Percentiles rank a stretch among this genome's conserved stretches.
Evolutionary conservation across 2,113 vertebrate genomes (phyloP).

Genomic region (Festucalex cinctus): DNA sequence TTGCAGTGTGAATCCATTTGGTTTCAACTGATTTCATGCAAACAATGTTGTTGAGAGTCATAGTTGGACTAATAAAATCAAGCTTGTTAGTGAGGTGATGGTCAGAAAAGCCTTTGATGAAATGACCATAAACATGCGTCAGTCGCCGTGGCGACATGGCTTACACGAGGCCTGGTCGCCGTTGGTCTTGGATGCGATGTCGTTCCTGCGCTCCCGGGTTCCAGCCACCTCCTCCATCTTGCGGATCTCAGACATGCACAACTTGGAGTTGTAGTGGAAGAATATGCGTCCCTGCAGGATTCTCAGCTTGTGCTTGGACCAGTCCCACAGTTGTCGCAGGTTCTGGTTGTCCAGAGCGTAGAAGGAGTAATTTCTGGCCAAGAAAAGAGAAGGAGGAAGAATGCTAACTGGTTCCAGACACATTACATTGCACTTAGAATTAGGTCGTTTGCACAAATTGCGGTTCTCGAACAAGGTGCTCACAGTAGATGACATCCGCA

Average conservation of each 20-base stretch:
- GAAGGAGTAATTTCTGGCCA: constrained; percentile 88
- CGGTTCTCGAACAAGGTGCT: no score
- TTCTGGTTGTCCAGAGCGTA: constrained; percentile 97
- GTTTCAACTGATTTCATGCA: not conserved
- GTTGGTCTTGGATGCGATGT: constrained; percentile 87
- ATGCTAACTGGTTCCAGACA: no score
- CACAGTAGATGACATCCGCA: no score
- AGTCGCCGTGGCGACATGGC: constrained; percentile 63
- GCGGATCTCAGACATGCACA: constrained; percentile 89
- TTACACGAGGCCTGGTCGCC: constrained; percentile 97
- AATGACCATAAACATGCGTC: constrained; percentile 29
- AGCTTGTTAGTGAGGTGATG: not conserved
- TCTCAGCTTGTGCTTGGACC: constrained; percentile 92
- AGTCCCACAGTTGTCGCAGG: constrained; percentile 96
- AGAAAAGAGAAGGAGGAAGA: not conserved
- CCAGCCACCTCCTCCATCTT: constrained; percentile 91
- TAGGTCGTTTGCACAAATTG: no score
- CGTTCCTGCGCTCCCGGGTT: constrained; percentile 83
- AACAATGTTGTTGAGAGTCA: no score
- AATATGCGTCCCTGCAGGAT: constrained; percentile 88
- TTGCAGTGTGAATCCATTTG: not conserved
- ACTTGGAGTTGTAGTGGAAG: constrained; percentile 93
- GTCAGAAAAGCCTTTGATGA: constrained; percentile 34
- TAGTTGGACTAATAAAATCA: not conserved
- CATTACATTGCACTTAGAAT: no score